Evolutionary conservation across 2,888 invertebrate genomes (phyloP).

Genomic region (Stictocephala bisonia): DNA sequence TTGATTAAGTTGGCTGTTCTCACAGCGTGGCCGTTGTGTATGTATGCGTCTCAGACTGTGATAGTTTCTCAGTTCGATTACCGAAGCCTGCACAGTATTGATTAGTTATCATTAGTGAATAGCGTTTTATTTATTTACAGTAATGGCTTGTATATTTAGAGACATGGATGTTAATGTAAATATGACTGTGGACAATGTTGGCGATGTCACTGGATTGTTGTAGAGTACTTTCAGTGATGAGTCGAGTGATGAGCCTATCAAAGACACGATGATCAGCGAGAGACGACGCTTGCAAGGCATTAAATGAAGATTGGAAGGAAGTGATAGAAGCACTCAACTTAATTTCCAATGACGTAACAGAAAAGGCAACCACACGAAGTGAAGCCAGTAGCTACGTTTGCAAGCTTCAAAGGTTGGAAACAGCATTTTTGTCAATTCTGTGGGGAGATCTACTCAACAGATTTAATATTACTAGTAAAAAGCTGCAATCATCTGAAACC

Average conservation of each 20-base stretch:
- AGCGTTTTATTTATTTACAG: no score
- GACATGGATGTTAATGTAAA: no score
- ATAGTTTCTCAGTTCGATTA: no score
- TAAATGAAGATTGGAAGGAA: not conserved
- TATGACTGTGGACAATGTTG: no score
- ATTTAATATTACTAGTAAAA: slow-evolving; percentile 5
- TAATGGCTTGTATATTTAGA: no score
- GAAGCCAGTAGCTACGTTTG: not conserved
- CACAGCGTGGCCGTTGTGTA: no score
- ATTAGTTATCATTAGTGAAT: no score
- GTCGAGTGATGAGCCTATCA: not conserved
- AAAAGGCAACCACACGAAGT: not conserved
- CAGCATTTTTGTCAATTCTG: not conserved
- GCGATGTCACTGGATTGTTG: no score
- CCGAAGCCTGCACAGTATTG: no score
- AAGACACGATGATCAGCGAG: slow-evolving; percentile 22
- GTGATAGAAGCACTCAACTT: not conserved
- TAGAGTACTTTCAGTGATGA: no score
- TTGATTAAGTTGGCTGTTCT: no score
- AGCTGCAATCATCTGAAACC: not conserved
- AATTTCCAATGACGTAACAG: not conserved
- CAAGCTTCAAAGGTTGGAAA: slow-evolving; percentile 2
- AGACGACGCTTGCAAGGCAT: slow-evolving; percentile 11
- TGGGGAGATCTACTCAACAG: slow-evolving; percentile 2
- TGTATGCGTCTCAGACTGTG: no score